Evolutionary conservation across 2,113 vertebrate genomes (phyloP).

Genomic region (Ammodytes marinus): DNA sequence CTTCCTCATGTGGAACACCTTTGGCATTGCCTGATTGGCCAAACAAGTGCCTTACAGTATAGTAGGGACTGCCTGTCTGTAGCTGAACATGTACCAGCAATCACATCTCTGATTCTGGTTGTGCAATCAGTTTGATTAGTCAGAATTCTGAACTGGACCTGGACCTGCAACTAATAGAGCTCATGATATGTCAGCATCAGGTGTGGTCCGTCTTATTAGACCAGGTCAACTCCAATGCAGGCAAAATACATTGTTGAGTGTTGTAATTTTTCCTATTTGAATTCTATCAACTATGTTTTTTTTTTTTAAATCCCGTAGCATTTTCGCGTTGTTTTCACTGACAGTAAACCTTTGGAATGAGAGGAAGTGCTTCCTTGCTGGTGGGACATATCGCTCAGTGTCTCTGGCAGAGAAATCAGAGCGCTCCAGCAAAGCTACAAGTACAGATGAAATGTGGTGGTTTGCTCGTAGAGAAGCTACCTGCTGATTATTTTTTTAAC

Average conservation of each 20-base stretch:
- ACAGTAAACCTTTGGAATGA: slow-evolving; percentile 9
- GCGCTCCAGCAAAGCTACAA: slow-evolving; percentile 20
- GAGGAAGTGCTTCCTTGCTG: slow-evolving; percentile 17
- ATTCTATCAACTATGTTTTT: not conserved
- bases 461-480: slow-evolving; percentile 35
- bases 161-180: not conserved
- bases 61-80: not conserved
- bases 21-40: not conserved
- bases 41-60: not conserved
- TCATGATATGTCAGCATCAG: not conserved
- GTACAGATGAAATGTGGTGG: slow-evolving; percentile 16
- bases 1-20: not conserved
- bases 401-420: slow-evolving; percentile 37
- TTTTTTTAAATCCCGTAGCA: not conserved
- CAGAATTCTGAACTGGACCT: not conserved
- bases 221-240: not conserved
- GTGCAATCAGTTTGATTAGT: slow-evolving; percentile 16
- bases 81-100: not conserved
- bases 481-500: slow-evolving; percentile 13
- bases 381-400: slow-evolving; percentile 27
- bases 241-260: not conserved
- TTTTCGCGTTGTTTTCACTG: not conserved
- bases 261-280: not conserved
- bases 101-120: slow-evolving; percentile 4
- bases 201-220: not conserved